Evolutionary conservation across 2,888 invertebrate genomes (phyloP), one percentile per base, ranked within the genome.

Genomic region (Tenthredo mesomela): DNA sequence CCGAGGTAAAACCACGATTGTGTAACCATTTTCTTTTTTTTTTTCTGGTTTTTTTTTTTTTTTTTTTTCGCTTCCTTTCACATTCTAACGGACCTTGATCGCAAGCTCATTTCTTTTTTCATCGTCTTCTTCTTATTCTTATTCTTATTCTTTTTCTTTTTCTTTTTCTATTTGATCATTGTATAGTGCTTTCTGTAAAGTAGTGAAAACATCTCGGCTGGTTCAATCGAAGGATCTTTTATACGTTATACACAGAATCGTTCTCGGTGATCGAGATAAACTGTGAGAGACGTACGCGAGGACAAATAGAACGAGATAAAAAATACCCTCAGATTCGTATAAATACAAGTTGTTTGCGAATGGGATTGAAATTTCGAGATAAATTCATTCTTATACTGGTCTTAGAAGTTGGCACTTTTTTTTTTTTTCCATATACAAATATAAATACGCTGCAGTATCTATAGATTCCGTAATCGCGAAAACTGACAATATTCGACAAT

Each of bases 1-100:
- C 67, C 4, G 82, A 82, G 82, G 82, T 82, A 70, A 43, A 40
- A 47, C 18, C 18, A 50, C 50, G 18, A 50, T n/a, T 5, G 18
- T 2, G 18, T 50, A 50, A 5, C 5, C 1, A 47, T 47, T 47
- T 15, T 12, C 3, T 47, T 4, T 47, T 15, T 4, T 47, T 47
- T 15, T 47, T 15, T 47, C 4, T 33, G 29, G 9, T 10, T 9
- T 9, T 9, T 43, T 43, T 10, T 43, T 9, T 9, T 43, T 0
- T 10, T 43, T 10, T 9, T 43, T 12, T 40, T 9, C 40, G 7
- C 10, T 43, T 43, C 10, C 3, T 47, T 47, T 15, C 15, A 47
- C 15, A 47, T 47, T 15, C 4, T 15, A 47, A 47, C 47, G 47
- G 33, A 40, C 12, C 25, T 29, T n/a, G 71, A 71, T 71, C 71